phyloP scores from a whole-genome alignment of 1,140 invertebrate species.

The Protaetia brevitarsis region DNA sequence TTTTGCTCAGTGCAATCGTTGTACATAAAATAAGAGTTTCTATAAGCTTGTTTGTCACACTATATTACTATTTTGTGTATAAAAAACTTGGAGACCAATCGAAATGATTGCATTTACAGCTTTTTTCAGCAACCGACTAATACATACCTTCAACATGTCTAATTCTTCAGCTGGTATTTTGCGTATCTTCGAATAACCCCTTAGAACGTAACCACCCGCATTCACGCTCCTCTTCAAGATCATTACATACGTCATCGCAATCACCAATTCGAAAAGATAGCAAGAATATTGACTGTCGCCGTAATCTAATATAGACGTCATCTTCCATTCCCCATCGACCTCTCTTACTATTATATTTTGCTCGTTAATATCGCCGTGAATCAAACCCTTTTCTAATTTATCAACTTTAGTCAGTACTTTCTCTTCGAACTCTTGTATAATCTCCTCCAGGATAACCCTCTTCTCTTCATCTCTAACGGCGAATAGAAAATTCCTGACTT shows the following conservation, averaged over 20 bases:
- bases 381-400: constrained; percentile 66
- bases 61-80: no score
- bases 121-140: constrained; percentile 22
- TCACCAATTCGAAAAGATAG: constrained; percentile 79
- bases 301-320: constrained; percentile 76
- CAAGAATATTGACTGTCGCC: constrained; percentile 72
- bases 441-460: constrained; percentile 58
- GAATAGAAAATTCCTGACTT: constrained; percentile 66
- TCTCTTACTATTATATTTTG: constrained; percentile 74
- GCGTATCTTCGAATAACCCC: constrained; percentile 66
- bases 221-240: constrained; percentile 60
- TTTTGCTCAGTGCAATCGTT: no score
- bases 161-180: constrained; percentile 61
- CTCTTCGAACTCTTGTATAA: constrained; percentile 65
- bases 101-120: not conserved
- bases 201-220: constrained; percentile 68
- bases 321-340: constrained; percentile 48
- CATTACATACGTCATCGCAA: constrained; percentile 77
- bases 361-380: constrained; percentile 90
- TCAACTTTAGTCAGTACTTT: constrained; percentile 58
- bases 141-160: constrained; percentile 60
- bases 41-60: no score
- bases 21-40: no score
- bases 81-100: not conserved
- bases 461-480: constrained; percentile 61